Evolutionary conservation across 2,797 vertebrate genomes (phyloP).

Genomic region (Anolis apletophallus): DNA sequence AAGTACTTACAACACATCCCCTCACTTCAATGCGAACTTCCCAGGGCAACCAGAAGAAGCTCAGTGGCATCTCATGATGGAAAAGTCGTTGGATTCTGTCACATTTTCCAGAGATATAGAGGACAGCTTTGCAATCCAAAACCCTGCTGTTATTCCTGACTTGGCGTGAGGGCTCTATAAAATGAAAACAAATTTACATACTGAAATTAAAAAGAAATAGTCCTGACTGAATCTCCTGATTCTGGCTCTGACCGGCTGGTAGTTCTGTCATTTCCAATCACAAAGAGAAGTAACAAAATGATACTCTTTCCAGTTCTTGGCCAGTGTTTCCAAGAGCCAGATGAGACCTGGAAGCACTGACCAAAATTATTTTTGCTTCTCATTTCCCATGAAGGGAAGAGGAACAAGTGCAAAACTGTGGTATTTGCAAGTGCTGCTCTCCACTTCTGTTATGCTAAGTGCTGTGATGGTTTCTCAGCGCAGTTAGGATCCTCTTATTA

Average conservation of each 20-base stretch:
- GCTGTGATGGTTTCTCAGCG: not conserved
- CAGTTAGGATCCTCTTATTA: too few relatives aligned
- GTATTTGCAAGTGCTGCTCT: not conserved
- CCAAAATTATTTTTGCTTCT: too few relatives aligned
- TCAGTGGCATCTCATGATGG: not conserved
- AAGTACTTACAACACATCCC: too few relatives aligned
- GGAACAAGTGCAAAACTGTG: too few relatives aligned
- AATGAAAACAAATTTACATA: not conserved
- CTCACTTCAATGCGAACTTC: not conserved
- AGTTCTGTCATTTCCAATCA: too few relatives aligned
- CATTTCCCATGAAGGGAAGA: too few relatives aligned
- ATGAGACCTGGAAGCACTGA: too few relatives aligned
- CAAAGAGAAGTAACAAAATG: too few relatives aligned
- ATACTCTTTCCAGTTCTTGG: too few relatives aligned
- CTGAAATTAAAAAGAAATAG: not conserved
- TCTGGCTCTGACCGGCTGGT: not conserved
- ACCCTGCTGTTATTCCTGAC: not conserved
- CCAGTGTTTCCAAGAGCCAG: too few relatives aligned
- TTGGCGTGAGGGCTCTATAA: conserved; percentile 6
- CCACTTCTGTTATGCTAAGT: not conserved
- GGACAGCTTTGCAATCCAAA: not conserved
- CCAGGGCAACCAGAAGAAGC: not conserved
- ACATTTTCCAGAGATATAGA: not conserved
- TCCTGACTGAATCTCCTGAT: too few relatives aligned
- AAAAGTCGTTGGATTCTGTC: not conserved